Conservation (phyloP, 2,113 vertebrate genomes). For the Microtus oregoni region DNA sequence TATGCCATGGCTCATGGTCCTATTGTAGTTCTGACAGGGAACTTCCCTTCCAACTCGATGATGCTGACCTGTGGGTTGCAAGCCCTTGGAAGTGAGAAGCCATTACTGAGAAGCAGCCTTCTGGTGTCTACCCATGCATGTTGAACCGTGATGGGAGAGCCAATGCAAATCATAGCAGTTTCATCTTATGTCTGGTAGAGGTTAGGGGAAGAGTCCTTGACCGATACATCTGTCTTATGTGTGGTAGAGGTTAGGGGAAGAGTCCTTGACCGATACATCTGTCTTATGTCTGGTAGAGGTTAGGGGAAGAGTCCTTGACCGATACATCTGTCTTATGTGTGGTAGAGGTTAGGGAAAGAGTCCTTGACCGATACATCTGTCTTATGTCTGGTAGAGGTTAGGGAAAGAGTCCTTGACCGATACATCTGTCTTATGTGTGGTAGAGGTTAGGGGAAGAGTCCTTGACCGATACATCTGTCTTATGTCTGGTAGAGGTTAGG, state of each 20-base stretch:
- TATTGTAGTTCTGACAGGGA: neutral
- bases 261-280: neutral
- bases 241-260: rapidly evolving
- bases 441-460: too few relatives aligned
- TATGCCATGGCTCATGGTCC: too few relatives aligned
- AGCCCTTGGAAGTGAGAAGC: neutral
- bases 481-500: too few relatives aligned
- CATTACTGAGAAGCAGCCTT: neutral
- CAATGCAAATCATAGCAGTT: rapidly evolving
- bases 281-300: too few relatives aligned
- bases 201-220: neutral
- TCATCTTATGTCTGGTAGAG: rapidly evolving
- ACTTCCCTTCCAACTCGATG: neutral
- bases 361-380: too few relatives aligned
- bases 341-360: too few relatives aligned
- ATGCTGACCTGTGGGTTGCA: neutral
- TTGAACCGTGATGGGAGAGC: neutral
- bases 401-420: neutral
- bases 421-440: neutral
- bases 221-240: rapidly evolving
- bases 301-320: too few relatives aligned
- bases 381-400: too few relatives aligned
- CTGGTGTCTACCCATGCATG: rapidly evolving
- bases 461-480: rapidly evolving
- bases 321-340: too few relatives aligned